These are phyloP conservation scores for Dysmachus trigonus DNA, from an alignment of 2,888 invertebrate genomes.

Conservation along the genomic window DNA sequence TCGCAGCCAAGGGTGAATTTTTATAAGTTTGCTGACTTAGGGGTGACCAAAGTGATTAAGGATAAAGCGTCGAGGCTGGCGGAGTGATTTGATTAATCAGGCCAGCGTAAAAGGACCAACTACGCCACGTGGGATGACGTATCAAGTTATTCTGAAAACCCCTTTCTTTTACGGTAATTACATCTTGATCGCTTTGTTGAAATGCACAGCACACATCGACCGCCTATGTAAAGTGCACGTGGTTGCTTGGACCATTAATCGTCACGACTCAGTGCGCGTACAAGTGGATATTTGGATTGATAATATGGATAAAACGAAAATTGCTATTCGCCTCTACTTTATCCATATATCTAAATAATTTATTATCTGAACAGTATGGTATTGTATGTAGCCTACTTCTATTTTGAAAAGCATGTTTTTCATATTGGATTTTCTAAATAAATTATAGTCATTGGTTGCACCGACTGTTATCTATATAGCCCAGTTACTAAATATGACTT, in stretches of 20 bases:
- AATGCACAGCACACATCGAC: conserved; percentile 51
- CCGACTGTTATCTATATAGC: too few relatives aligned
- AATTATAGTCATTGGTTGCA: too few relatives aligned
- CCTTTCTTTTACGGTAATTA: conserved; percentile 50
- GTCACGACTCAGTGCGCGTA: not conserved
- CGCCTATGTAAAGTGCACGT: conserved; percentile 39
- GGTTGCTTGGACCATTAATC: conserved; percentile 38
- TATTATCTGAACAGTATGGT: not conserved
- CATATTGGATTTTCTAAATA: too few relatives aligned
- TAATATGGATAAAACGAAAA: not conserved
- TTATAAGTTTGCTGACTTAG: conserved; percentile 37
- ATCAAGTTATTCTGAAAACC: conserved; percentile 36
- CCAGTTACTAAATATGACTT: too few relatives aligned
- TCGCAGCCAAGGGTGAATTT: conserved; percentile 52
- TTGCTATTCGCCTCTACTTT: not conserved
- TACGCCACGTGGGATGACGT: conserved; percentile 49
- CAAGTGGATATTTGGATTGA: not conserved
- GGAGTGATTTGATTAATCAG: conserved; percentile 51
- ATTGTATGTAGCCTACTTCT: not conserved
- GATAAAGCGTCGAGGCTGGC: conserved; percentile 5
- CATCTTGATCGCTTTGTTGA: conserved; percentile 52
- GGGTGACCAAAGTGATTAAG: conserved; percentile 50
- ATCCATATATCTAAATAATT: not conserved
- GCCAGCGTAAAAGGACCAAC: conserved; percentile 45
- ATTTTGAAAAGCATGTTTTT: too few relatives aligned